Evolutionary conservation across 1,140 invertebrate genomes (phyloP).

Genomic region (Subanguina moxae): DNA sequence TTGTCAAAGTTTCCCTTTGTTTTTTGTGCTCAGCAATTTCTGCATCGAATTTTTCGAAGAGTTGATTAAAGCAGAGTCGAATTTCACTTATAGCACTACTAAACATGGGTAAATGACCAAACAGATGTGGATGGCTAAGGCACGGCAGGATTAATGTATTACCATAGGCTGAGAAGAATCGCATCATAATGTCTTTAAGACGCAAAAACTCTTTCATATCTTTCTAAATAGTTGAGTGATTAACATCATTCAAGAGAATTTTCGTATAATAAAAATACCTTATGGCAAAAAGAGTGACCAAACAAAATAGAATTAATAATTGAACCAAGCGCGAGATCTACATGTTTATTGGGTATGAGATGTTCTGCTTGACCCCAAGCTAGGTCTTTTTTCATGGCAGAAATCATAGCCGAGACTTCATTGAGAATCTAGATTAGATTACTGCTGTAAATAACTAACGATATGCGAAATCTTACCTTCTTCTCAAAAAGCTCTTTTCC

Average conservation of each 20-base stretch:
- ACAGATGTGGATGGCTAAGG: background rate
- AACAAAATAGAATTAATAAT: slow-evolving; percentile 29
- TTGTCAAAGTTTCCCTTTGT: background rate
- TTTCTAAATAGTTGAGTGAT: slow-evolving; percentile 4
- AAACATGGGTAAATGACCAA: slow-evolving; percentile 19
- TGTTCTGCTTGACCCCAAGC: background rate
- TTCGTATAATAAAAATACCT: too few relatives aligned
- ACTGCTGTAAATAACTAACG: background rate
- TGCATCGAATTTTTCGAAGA: slow-evolving; percentile 5
- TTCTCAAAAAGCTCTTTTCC: slow-evolving; percentile 20
- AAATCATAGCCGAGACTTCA: background rate
- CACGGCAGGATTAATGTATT: background rate
- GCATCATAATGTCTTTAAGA: slow-evolving; percentile 10
- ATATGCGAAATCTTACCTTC: slow-evolving; percentile 9
- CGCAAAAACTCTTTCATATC: slow-evolving; percentile 5
- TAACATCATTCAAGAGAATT: too few relatives aligned
- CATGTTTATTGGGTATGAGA: background rate
- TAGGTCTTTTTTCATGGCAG: background rate
- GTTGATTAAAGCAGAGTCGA: slow-evolving; percentile 1
- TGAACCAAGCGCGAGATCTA: slow-evolving; percentile 17
- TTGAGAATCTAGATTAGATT: background rate
- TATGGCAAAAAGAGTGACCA: slow-evolving; percentile 9
- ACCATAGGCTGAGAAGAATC: background rate
- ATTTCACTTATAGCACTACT: slow-evolving; percentile 6
- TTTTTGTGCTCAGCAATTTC: slow-evolving; percentile 10